phyloP scores from a whole-genome alignment of 2,888 invertebrate genomes.

The Falcaria lacertinaria region DNA sequence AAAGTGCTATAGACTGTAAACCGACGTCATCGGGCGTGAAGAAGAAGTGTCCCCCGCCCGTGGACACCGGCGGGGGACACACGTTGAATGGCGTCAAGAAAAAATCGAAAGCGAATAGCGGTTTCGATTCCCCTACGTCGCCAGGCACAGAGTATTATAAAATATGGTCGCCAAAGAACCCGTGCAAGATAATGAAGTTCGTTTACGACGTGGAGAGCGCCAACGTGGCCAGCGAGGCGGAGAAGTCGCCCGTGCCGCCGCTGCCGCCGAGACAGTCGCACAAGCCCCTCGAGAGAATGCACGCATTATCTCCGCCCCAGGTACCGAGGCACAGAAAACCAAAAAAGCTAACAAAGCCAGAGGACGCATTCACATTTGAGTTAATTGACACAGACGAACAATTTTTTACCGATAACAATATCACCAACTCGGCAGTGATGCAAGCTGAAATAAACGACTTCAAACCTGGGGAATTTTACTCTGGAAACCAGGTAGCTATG shows the following conservation, averaged over 20 bases:
- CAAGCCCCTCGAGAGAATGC: conserved; percentile 89
- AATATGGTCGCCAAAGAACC: conserved; percentile 83
- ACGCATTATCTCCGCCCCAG: conserved; percentile 83
- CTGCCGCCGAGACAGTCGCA: conserved; percentile 86
- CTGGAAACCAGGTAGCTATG: conserved; percentile 56
- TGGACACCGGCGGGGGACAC: conserved; percentile 72
- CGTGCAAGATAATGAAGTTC: conserved; percentile 78
- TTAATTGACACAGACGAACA: conserved; percentile 90
- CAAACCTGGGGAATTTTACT: conserved; percentile 74
- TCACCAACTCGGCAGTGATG: conserved; percentile 62
- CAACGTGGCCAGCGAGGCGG: conserved; percentile 65
- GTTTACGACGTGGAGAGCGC: conserved; percentile 75
- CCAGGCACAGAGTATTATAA: conserved; percentile 83
- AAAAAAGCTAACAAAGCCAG: conserved; percentile 81
- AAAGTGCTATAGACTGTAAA: conserved; percentile 50
- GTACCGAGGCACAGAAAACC: conserved; percentile 84
- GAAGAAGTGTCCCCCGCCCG: conserved; percentile 78
- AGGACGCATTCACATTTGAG: conserved; percentile 91
- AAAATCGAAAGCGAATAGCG: conserved; percentile 79
- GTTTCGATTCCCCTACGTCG: conserved; percentile 76
- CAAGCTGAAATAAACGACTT: conserved; percentile 67
- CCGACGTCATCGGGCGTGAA: conserved; percentile 73
- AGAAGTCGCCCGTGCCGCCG: conserved; percentile 85
- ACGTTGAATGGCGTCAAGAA: conserved; percentile 81
- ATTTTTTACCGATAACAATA: conserved; percentile 72